Conservation (phyloP, 2,888 invertebrate species). For the Brachypalpus laphriformis region DNA sequence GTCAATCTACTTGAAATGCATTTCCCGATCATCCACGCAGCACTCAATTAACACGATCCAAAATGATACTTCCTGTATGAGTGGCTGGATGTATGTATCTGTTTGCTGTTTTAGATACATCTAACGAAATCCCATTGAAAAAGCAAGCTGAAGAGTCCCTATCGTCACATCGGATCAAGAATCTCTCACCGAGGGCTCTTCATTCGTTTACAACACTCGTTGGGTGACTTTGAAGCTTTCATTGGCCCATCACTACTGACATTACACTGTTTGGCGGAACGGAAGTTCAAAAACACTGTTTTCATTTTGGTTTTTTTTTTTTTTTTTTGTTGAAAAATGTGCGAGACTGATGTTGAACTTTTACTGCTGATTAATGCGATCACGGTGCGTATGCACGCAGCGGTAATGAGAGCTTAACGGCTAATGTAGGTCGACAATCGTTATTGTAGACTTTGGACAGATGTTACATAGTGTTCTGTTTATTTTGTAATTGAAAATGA, state of each 20-base stretch:
- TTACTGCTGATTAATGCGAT: conserved; percentile 1
- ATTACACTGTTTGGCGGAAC: conserved; percentile 29
- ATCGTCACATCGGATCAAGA: conserved; percentile 43
- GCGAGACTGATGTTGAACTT: neutral
- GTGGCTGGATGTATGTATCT: conserved; percentile 6
- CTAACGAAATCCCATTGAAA: neutral
- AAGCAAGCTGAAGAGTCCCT: conserved; percentile 21
- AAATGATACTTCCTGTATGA: conserved; percentile 54
- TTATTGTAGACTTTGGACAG: conserved; percentile 56
- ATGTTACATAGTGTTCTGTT: conserved; percentile 44
- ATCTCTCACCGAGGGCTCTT: conserved; percentile 29
- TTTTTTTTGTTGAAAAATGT: neutral
- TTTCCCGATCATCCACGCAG: conserved; percentile 16
- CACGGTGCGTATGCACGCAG: conserved; percentile 9
- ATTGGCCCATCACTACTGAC: conserved; percentile 20
- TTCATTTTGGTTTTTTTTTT: neutral
- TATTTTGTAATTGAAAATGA: conserved; percentile 38
- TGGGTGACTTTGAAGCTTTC: conserved; percentile 45
- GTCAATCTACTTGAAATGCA: conserved; percentile 51
- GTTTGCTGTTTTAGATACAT: conserved; percentile 11
- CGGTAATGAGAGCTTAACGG: conserved; percentile 56
- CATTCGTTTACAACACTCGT: conserved; percentile 12
- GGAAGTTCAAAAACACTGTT: conserved; percentile 49
- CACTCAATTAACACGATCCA: conserved; percentile 61
- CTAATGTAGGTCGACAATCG: conserved; percentile 50